Percentiles rank a stretch among this genome's conserved stretches.
Evolutionary conservation across 2,888 invertebrate species (phyloP).

Genomic region (Eupithecia pulchellata): DNA sequence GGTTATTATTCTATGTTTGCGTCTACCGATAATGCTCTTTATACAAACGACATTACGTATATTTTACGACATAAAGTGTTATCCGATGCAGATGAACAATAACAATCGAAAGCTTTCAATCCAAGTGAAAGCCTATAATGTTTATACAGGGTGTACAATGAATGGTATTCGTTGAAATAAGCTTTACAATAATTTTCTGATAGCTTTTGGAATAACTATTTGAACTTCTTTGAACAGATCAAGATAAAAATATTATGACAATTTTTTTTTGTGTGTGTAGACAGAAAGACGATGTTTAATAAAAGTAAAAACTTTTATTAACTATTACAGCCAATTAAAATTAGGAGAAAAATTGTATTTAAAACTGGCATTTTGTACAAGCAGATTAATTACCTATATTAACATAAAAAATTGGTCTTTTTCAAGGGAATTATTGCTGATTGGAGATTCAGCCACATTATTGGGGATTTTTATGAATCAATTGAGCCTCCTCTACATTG

Average conservation of each 20-base stretch:
- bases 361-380: no score
- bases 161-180: neutral
- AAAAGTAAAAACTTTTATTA: neutral
- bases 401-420: no score
- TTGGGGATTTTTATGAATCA: neutral
- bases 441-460: neutral
- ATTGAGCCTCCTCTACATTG: neutral
- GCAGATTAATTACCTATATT: no score
- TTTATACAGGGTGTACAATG: neutral
- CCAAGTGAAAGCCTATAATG: slow-evolving; percentile 67
- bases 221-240: neutral
- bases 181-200: neutral
- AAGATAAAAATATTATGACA: neutral
- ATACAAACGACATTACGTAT: slow-evolving; percentile 37
- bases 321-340: neutral
- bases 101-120: slow-evolving; percentile 67
- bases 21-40: slow-evolving; percentile 35
- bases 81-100: slow-evolving; percentile 54
- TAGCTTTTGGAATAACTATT: neutral
- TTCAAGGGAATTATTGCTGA: no score
- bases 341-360: neutral
- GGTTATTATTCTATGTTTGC: neutral
- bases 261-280: neutral
- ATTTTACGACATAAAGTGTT: slow-evolving; percentile 45
- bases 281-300: neutral